Percentiles rank a stretch among this genome's conserved stretches.
These are phyloP conservation scores for Tricholauxania praeusta DNA, from an alignment of 2,888 invertebrate species.

Conservation along the genomic window DNA sequence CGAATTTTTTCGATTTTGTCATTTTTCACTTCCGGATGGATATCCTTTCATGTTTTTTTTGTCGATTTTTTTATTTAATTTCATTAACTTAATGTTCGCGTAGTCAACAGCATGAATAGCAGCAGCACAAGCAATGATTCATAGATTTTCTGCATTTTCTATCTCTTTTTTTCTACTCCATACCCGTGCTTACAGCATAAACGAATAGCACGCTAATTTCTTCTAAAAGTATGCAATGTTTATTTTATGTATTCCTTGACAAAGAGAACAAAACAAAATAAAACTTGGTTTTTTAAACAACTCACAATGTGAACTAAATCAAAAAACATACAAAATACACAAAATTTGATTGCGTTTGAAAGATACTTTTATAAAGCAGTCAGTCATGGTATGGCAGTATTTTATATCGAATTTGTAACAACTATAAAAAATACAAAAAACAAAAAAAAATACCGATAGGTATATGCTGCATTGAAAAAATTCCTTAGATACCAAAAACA, in stretches of 20 bases:
- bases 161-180: no score
- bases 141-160: no score
- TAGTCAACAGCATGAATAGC: no score
- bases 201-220: neutral
- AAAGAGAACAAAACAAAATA: neutral
- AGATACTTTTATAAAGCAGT: neutral
- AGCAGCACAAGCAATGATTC: no score
- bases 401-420: neutral
- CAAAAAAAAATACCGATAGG: slow-evolving; percentile 29
- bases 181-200: no score
- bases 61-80: no score
- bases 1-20: no score
- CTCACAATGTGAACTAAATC: slow-evolving; percentile 20
- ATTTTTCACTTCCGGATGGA: no score
- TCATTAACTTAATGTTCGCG: no score
- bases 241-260: neutral
- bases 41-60: no score
- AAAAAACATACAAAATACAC: slow-evolving; percentile 5
- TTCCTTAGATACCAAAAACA: slow-evolving; percentile 39
- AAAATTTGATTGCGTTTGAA: slow-evolving; percentile 13
- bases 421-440: neutral
- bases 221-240: slow-evolving; percentile 30
- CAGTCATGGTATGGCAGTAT: no score
- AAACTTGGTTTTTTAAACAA: slow-evolving; percentile 9
- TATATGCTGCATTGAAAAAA: slow-evolving; percentile 10